Percentiles rank a stretch among this genome's conserved stretches.
These are phyloP conservation scores for Cylloceria caligata DNA, from an alignment of 2,888 invertebrate species.

Conservation along the genomic window DNA sequence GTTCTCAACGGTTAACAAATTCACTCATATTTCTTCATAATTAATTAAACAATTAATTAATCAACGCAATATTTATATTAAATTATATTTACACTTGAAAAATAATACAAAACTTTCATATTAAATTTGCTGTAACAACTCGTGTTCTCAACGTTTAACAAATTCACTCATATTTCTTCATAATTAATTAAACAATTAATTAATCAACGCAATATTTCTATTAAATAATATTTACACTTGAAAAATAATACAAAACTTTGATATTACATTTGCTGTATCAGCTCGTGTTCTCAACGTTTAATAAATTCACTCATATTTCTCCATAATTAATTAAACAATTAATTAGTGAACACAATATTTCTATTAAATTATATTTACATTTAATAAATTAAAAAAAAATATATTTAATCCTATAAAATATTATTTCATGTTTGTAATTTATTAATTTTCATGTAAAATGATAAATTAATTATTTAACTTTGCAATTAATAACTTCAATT, in stretches of 20 bases:
- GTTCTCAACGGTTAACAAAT: background rate
- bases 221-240: background rate
- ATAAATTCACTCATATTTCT: background rate
- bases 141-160: background rate
- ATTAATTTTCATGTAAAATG: too few species aligned
- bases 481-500: too few species aligned
- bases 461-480: too few species aligned
- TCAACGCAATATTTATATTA: background rate
- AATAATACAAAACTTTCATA: background rate
- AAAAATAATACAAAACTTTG: background rate
- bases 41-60: too few species aligned
- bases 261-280: slow-evolving; percentile 8
- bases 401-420: background rate
- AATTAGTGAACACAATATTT: background rate
- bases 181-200: too few species aligned
- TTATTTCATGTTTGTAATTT: too few species aligned
- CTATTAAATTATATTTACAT: background rate
- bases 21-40: background rate
- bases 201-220: background rate
- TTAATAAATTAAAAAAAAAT: background rate
- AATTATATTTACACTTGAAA: background rate
- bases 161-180: background rate
- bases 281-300: background rate
- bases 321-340: too few species aligned
- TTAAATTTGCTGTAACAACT: slow-evolving; percentile 3